Evolutionary conservation across 2,888 invertebrate species (phyloP).

Genomic region (Agrochola lota): DNA sequence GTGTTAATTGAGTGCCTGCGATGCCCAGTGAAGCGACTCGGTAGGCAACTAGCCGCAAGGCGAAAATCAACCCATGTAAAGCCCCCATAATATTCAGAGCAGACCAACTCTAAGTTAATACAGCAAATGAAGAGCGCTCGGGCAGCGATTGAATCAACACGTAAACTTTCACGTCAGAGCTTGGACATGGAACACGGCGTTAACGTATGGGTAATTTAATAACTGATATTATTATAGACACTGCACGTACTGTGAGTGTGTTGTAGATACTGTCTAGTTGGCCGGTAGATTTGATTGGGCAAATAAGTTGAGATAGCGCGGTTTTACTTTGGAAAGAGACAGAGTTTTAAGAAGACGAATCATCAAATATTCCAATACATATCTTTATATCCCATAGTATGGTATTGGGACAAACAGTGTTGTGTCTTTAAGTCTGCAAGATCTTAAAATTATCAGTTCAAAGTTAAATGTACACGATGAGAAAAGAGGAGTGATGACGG

Average conservation of each 20-base stretch:
- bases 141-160: conserved; percentile 43
- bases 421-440: background rate
- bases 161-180: conserved; percentile 27
- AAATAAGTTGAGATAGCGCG: background rate
- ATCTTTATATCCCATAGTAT: background rate
- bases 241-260: too few species aligned
- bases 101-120: conserved; percentile 27
- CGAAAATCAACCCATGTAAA: conserved; percentile 1
- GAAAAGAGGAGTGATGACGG: background rate
- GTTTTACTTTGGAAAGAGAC: background rate
- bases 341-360: background rate
- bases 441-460: background rate
- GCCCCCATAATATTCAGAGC: conserved; percentile 1
- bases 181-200: background rate
- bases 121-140: conserved; percentile 30
- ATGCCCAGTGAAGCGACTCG: background rate
- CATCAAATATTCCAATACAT: background rate
- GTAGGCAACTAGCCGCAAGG: background rate
- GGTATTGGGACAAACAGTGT: too few species aligned
- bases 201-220: conserved; percentile 25
- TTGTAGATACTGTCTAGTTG: background rate
- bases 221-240: conserved; percentile 5
- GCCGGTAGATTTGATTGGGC: background rate
- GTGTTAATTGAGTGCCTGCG: background rate
- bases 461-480: background rate